Percentiles rank a stretch among this genome's conserved stretches.
Conservation (phyloP, 2,888 invertebrate species). For the Nudaria mundana region DNA sequence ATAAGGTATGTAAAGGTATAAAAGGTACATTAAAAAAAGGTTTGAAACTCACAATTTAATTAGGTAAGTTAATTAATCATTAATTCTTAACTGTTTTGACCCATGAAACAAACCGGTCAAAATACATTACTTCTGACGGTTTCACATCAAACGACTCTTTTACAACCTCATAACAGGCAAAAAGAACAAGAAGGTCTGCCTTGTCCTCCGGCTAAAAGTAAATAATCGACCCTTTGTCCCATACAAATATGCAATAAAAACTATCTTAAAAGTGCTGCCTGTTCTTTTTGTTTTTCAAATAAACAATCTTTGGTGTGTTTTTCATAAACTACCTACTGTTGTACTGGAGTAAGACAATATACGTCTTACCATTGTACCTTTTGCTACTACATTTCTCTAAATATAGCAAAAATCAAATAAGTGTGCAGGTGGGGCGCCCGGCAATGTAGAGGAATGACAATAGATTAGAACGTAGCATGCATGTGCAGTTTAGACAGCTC, state of each 20-base stretch:
- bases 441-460: too few relatives aligned
- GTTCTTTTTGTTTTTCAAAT: slow-evolving; percentile 32
- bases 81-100: too few relatives aligned
- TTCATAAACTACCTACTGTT: slow-evolving; percentile 21
- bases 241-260: slow-evolving; percentile 48
- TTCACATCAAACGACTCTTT: neutral
- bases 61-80: too few relatives aligned
- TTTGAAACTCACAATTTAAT: too few relatives aligned
- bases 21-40: too few relatives aligned
- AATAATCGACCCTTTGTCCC: slow-evolving; percentile 47
- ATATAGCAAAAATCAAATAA: too few relatives aligned
- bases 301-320: slow-evolving; percentile 30
- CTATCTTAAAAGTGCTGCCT: slow-evolving; percentile 24
- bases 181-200: slow-evolving; percentile 1
- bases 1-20: too few relatives aligned
- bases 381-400: neutral
- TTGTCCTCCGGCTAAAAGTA: slow-evolving; percentile 37
- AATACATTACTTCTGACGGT: neutral
- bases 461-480: too few relatives aligned
- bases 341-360: slow-evolving; percentile 1
- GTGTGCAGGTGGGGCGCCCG: too few relatives aligned
- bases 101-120: too few relatives aligned
- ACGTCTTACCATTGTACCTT: neutral
- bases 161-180: neutral
- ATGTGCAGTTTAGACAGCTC: too few relatives aligned